Evolutionary conservation across 2,797 vertebrate species (phyloP), one percentile per base, ranked within the genome.

Genomic region (Gambusia yucatana): DNA sequence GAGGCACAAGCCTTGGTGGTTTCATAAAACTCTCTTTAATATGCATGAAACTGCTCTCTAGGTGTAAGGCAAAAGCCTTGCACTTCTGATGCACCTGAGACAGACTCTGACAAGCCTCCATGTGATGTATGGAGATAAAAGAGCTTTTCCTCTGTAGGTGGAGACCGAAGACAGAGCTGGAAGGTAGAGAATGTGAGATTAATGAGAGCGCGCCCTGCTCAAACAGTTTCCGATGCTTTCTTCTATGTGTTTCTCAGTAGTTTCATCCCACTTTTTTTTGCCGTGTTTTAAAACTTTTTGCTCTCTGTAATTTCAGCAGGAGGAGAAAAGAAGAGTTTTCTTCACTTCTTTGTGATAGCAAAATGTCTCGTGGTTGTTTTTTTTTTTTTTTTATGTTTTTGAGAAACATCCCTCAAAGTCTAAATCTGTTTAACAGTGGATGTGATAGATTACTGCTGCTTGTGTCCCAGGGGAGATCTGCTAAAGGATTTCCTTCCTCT

Each of bases 91-190:
- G 77, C 79, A 84, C 65, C 77, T 57, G 39, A 88, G 80, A 82
- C 87, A 83, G 73, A 83, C 63, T 88, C 81, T 89, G 90, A 91
- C 85, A 91, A 79, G 36, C 80, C 41, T 86, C 80, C 72, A 82
- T 85, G 88, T 88, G 86, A 91, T 85, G 79, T 82, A 83, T 84
- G 77, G 77, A 90, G 91, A 92, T 94, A 81, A 93, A 91, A 94
- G 84, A 72, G 71, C 76, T 78, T 67, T 67, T 75, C 81, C 82
- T 85, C 86, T 88, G 86, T 87, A 87, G 89, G 89, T 77, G 82
- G 84, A 92, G 86, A 87, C 80, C 75, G 83, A 63, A 91, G 84
- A 89, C 75, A 52, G 76, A 87, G 86, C 87, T 86, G 75, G 67
- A 80, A 93, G 84, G 80, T 80, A 82, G 81, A 82, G 75, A 85